Evolutionary conservation across 92 coral and sea anemone species (phyloP), one percentile per base, ranked within the genome.

Genomic region (Metridium senile): DNA sequence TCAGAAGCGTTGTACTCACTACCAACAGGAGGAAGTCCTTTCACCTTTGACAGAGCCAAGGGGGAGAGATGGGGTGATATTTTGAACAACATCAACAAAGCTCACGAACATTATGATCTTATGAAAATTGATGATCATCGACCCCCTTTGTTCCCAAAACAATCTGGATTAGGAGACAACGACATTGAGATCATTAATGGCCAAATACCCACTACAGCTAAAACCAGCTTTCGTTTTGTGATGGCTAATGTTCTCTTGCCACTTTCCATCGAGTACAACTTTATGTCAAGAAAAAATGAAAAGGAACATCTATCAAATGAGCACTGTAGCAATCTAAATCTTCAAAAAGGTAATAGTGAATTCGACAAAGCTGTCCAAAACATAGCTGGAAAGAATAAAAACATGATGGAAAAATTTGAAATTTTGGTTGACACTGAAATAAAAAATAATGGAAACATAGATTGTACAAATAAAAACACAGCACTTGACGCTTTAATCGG

Each of bases 81-180:
- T 16, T 63, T 19, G n/a, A 8, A 4, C 2, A 19, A 28, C 8
- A 63, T 63, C 25, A 63, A 63, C 9, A 63, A 63, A 28, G 69
- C 69, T 4, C 69, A 63, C 20, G 69, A 63, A 1, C 39, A 2
- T 1, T 63, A 63, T 20, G 22, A 63, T 28, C 16, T 27, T 6
- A 63, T 63, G 1, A 1, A 63, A 2, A 27, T 63, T 20, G 17
- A 16, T 10, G 28, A 30, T 4, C 26, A 63, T 1, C 39, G 69
- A 11, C 69, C 69, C 3, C 1, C 69, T 1, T 30, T 63, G 9
- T 63, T 63, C 17, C 1, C 69, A 30, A 28, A 26, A 27, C 1
- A 9, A 11, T 74, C 79, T 0, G 79, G 28, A 1, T 58, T 57
- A 1, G 79, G 79, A 6, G 56, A 58, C 18, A 65, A 74, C 11